Evolutionary conservation across 2,888 invertebrate genomes (phyloP).

Genomic region (Gerris lacustris): DNA sequence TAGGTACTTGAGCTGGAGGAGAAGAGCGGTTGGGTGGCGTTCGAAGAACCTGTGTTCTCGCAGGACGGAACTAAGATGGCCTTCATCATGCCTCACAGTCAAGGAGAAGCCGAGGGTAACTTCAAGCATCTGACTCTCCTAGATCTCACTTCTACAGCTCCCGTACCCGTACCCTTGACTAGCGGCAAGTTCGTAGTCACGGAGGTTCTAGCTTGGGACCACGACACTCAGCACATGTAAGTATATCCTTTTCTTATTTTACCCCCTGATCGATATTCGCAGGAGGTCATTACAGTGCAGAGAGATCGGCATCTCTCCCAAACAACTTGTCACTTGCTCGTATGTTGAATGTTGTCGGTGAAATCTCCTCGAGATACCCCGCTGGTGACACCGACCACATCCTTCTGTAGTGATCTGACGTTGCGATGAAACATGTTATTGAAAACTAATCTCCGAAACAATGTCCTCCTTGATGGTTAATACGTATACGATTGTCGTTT

Average conservation of each 20-base stretch:
- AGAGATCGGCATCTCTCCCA: no score
- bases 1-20: slow-evolving; percentile 24
- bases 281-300: no score
- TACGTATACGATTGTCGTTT: slow-evolving; percentile 20
- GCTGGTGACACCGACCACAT: no score
- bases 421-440: no score
- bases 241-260: slow-evolving; percentile 32
- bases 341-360: no score
- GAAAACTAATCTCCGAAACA: no score
- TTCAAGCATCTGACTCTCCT: slow-evolving; percentile 56
- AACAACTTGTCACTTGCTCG: no score
- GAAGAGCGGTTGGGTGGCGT: slow-evolving; percentile 53
- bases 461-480: no score
- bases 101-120: slow-evolving; percentile 32
- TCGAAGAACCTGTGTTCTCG: slow-evolving; percentile 43
- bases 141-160: slow-evolving; percentile 33
- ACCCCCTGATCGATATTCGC: no score
- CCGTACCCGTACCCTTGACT: slow-evolving; percentile 40
- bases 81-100: slow-evolving; percentile 56
- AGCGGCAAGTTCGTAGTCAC: slow-evolving; percentile 56
- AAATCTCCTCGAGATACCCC: no score
- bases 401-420: no score
- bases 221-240: slow-evolving; percentile 52
- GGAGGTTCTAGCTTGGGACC: slow-evolving; percentile 62
- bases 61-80: slow-evolving; percentile 53